Conservation (phyloP, 1,140 invertebrate genomes). For the Heliconius hermathena region DNA sequence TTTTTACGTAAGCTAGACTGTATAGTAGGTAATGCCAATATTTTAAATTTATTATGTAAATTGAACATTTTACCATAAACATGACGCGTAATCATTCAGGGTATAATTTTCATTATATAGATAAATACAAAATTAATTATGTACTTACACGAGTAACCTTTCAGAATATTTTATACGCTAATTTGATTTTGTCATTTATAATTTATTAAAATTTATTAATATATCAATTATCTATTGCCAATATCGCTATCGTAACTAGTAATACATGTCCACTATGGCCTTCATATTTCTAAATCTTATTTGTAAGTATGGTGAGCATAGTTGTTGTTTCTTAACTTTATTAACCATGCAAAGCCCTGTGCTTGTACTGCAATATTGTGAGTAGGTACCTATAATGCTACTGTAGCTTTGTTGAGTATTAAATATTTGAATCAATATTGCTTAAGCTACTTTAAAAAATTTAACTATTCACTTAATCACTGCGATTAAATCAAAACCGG, state of each 20-base stretch:
- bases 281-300: slow-evolving; percentile 35
- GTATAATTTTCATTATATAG: neutral
- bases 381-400: slow-evolving; percentile 15
- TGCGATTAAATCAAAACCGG: neutral
- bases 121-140: slow-evolving; percentile 5
- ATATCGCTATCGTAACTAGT: slow-evolving; percentile 32
- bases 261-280: slow-evolving; percentile 30
- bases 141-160: neutral
- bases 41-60: neutral
- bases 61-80: neutral
- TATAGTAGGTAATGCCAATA: neutral
- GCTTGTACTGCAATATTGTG: slow-evolving; percentile 34
- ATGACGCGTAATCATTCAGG: neutral
- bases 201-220: slow-evolving; percentile 4
- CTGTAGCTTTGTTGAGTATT: slow-evolving; percentile 31
- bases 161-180: neutral
- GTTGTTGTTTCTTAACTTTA: slow-evolving; percentile 37
- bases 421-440: slow-evolving; percentile 10
- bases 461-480: slow-evolving; percentile 8
- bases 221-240: slow-evolving; percentile 25
- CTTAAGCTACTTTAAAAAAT: neutral
- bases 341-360: slow-evolving; percentile 36
- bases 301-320: slow-evolving; percentile 28
- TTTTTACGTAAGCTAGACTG: too few relatives aligned
- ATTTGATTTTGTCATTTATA: slow-evolving; percentile 17